Evolutionary conservation across 1,140 invertebrate species (phyloP).

Genomic region (Drusus annulatus): DNA sequence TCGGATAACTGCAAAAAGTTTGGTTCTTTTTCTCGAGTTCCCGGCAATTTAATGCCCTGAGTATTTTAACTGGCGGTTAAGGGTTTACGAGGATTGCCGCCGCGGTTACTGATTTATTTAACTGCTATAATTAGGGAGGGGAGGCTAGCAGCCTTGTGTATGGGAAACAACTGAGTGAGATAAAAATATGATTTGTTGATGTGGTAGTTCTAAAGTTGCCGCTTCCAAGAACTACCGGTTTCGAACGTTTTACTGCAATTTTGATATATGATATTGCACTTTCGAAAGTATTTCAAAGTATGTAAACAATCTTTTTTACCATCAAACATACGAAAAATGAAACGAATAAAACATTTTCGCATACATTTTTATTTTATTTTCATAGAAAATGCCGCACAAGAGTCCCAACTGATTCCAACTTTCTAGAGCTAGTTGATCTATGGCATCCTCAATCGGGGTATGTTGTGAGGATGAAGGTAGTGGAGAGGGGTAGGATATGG

Average conservation of each 20-base stretch:
- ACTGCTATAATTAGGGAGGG: slow-evolving; percentile 11
- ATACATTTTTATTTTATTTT: no score
- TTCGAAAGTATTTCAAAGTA: no score
- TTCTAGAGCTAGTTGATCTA: no score
- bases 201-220: slow-evolving; percentile 4
- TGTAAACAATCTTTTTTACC: no score
- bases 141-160: background rate
- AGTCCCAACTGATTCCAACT: no score
- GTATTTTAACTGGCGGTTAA: slow-evolving; percentile 23
- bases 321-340: no score
- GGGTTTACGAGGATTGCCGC: background rate
- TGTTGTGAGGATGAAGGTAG: no score
- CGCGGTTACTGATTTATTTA: slow-evolving; percentile 9
- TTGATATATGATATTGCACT: background rate
- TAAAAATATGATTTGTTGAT: slow-evolving; percentile 15
- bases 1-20: background rate
- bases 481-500: no score
- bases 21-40: slow-evolving; percentile 13
- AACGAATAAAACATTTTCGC: no score
- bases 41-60: slow-evolving; percentile 11
- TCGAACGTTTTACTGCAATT: background rate
- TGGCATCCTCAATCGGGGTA: no score
- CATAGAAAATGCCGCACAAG: no score
- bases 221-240: background rate
- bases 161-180: slow-evolving; percentile 1